Evolutionary conservation across 2,888 invertebrate species (phyloP).

Genomic region (Andrena camellia): DNA sequence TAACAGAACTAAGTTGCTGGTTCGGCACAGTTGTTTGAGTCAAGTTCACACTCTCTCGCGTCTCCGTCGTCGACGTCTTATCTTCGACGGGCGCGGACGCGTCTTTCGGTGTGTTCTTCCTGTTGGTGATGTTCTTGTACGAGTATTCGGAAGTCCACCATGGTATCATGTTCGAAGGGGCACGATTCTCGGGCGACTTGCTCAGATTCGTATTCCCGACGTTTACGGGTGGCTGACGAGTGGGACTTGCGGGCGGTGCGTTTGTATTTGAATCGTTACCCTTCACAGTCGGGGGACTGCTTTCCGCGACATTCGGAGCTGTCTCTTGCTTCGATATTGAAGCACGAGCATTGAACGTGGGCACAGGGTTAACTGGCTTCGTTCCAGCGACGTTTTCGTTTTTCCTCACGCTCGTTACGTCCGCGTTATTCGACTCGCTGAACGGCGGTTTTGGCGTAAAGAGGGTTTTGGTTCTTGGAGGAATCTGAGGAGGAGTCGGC

Average conservation of each 20-base stretch:
- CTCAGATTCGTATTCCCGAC: neutral
- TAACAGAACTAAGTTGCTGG: neutral
- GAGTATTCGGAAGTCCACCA: conserved; percentile 70
- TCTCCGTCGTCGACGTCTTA: no score
- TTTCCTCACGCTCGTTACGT: neutral
- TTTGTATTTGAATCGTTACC: neutral
- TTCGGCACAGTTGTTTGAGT: neutral
- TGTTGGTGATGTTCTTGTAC: conserved; percentile 55
- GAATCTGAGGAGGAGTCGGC: neutral
- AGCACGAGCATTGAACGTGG: neutral
- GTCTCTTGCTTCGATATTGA: neutral
- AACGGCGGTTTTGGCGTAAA: neutral
- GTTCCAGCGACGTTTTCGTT: no score
- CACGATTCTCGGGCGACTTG: conserved; percentile 15
- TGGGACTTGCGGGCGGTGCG: neutral
- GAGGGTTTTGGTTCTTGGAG: neutral
- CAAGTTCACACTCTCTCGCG: rapidly evolving
- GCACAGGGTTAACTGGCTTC: neutral
- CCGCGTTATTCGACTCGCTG: no score
- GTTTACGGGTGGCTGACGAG: neutral
- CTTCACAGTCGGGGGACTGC: neutral
- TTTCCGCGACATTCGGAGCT: neutral
- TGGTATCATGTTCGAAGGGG: conserved; percentile 55
- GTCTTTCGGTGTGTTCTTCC: neutral
- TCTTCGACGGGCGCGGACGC: neutral